Base-by-base conservation (phyloP, 2,113 vertebrate species). In the Dolichallabes microphthalmus region DNA sequence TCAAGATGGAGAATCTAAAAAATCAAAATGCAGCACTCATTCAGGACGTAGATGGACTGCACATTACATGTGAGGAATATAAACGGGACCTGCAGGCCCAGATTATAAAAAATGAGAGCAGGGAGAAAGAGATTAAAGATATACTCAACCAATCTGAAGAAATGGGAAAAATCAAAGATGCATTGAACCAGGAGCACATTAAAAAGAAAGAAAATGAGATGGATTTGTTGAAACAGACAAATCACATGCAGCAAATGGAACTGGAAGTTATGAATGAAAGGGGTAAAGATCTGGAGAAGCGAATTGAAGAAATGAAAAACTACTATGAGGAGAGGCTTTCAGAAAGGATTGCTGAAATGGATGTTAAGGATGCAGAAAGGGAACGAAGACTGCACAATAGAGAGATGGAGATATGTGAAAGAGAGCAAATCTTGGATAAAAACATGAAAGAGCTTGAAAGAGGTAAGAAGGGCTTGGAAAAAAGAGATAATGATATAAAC, bases 271-370 rank as follows among this genome's bases (percentile, higher is more conserved):
- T 90, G 68, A 84, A 52, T 55, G 85, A 88, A 60, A 69, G 19
- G 78, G 69, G 7, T 11, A 77, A 71, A 78, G 66, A 35, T 57
- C 71, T 50, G 68, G 74, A 87, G 55, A 84, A 0, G 15, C 61
- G 88, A 53, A 66, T 85, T 11, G 85, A 87, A 3, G 89, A 91
- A 58, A 77, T 90, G 50, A 91, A 80, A 87, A 84, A 80, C n/a
- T 71, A 50, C 63, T 90, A 88, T 64, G 88, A 91, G 60, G 75
- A 71, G 25, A 87, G 79, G n/a, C 61, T 91, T 78, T 74, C 20
- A 0, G 89, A 90, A 80, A 87, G 78, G n/a, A 69, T 89, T 63
- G 80, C 77, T 0, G 76, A 90, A 84, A 12, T 87, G 50, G 88
- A 81, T 35, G 15, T 0, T 0, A 90, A 69, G 20, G 73, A 63